These are phyloP conservation scores for Hofmannophila pseudospretella DNA, from an alignment of 2,888 invertebrate species.

Conservation along the genomic window DNA sequence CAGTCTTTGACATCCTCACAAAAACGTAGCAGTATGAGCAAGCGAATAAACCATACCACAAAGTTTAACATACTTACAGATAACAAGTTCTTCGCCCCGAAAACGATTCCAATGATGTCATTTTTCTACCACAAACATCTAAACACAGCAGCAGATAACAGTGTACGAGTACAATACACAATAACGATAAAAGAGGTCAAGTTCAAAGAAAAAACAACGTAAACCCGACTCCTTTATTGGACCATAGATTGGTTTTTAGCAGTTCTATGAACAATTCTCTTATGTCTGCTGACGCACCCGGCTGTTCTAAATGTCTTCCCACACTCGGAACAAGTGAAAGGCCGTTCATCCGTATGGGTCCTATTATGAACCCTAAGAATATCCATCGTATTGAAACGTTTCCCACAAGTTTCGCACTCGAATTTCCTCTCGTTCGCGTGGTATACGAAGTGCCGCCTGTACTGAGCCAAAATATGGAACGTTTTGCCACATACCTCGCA, in stretches of 20 bases:
- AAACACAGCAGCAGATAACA: constrained; percentile 1
- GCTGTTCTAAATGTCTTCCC: constrained; percentile 70
- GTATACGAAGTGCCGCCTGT: constrained; percentile 68
- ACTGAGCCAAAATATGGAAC: constrained; percentile 70
- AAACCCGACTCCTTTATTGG: constrained; percentile 32
- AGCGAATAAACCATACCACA: no score
- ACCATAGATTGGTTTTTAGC: constrained; percentile 26
- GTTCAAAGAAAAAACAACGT: constrained; percentile 24
- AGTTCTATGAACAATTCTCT: constrained; percentile 58
- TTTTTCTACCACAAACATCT: not conserved
- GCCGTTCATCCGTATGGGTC: constrained; percentile 68
- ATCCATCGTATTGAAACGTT: constrained; percentile 72
- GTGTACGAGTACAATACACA: constrained; percentile 3
- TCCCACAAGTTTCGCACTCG: constrained; percentile 72
- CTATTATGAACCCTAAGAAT: constrained; percentile 69
- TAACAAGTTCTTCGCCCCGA: not conserved
- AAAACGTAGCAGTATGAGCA: no score
- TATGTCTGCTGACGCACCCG: constrained; percentile 68
- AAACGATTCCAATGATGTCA: not conserved
- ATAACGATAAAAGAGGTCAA: constrained; percentile 12
- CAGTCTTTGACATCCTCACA: no score
- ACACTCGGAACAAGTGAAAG: constrained; percentile 64
- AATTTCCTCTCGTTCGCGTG: constrained; percentile 74
- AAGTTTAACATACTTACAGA: not conserved
- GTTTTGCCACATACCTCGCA: constrained; percentile 75